Percentiles rank a stretch among this genome's conserved stretches.
phyloP scores from a whole-genome alignment of 2,888 invertebrate species.

The Drosophila cracens region DNA sequence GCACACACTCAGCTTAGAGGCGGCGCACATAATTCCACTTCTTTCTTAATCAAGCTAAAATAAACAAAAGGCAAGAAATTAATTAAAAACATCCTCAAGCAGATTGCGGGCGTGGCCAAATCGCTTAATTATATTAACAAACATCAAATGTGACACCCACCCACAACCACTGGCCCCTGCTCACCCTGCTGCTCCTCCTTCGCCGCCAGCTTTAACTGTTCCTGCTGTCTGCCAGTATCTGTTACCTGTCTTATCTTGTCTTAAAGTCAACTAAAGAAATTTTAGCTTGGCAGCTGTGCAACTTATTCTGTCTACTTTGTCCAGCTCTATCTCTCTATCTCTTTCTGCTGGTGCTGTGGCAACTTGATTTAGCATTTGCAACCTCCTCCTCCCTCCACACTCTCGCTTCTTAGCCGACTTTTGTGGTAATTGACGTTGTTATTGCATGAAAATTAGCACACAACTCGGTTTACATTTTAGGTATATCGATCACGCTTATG shows the following conservation, averaged over 20 bases:
- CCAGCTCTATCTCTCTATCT: neutral
- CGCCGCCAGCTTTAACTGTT: neutral
- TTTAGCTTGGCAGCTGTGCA: constrained; percentile 19
- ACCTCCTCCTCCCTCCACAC: neutral
- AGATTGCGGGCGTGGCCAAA: constrained; percentile 32
- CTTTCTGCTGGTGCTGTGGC: neutral
- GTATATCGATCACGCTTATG: constrained; percentile 69
- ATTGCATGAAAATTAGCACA: constrained; percentile 35
- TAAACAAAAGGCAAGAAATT: constrained; percentile 46
- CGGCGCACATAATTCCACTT: constrained; percentile 22
- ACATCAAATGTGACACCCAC: constrained; percentile 37
- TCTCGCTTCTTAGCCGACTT: neutral
- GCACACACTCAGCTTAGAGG: constrained; percentile 32
- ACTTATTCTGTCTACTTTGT: neutral
- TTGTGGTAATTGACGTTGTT: constrained; percentile 57
- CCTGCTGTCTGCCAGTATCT: neutral
- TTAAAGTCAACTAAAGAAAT: constrained; percentile 23
- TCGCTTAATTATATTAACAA: constrained; percentile 69
- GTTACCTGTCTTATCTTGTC: constrained; percentile 20
- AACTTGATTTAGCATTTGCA: constrained; percentile 22
- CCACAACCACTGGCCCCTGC: no score
- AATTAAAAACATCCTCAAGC: constrained; percentile 65
- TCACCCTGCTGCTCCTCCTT: neutral
- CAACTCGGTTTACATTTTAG: constrained; percentile 11
- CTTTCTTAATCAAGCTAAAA: constrained; percentile 1